Evolutionary conservation across 2,888 invertebrate genomes (phyloP), one percentile per base, ranked within the genome.

Genomic region (Alsophila aescularia): DNA sequence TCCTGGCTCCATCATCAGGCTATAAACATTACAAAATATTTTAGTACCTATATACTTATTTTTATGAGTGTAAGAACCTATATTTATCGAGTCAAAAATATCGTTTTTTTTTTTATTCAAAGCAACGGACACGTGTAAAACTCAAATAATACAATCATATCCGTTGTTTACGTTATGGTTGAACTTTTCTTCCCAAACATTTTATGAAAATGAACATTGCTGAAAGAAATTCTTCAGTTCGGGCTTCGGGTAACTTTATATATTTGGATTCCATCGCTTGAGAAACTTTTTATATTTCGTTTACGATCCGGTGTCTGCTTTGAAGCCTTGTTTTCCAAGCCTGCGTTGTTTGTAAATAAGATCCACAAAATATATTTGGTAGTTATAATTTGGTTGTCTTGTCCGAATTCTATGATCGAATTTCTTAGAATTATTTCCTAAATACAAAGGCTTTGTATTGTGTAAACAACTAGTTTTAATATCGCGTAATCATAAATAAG

Each of bases 281-380:
- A 32, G 1, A 39, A 54, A 54, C 48, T 54, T 54, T n/a, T 54
- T 49, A 54, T 43, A 49, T 54, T 54, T 27, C 27, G 39, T 39
- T 54, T 49, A 49, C 32, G 54, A 54, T 54, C 54, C 34, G 43
- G 27, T 43, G 37, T 54, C 49, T 43, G 39, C 24, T 53, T 39
- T 44, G 47, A 43, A 53, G 41, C 29, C 13, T 40, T 54, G 54
- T 49, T 54, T 39, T 54, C 43, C 12, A 27, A 35, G 34, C 35
- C 21, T 7, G 9, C 18, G 37, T 44, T 48, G 43, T 43, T 48
- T 43, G 24, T 15, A 24, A 43, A 45, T 35, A 32, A 44, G 27
- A 44, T 49, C 43, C 34, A 54, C 43, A 39, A 49, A 49, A 40
- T 48, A 48, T 15, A 10, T 15, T 32, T 27, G 9, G 41, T 24